These are phyloP conservation scores for Eupeodes latifasciatus DNA, from an alignment of 2,888 invertebrate genomes.

Conservation along the genomic window DNA sequence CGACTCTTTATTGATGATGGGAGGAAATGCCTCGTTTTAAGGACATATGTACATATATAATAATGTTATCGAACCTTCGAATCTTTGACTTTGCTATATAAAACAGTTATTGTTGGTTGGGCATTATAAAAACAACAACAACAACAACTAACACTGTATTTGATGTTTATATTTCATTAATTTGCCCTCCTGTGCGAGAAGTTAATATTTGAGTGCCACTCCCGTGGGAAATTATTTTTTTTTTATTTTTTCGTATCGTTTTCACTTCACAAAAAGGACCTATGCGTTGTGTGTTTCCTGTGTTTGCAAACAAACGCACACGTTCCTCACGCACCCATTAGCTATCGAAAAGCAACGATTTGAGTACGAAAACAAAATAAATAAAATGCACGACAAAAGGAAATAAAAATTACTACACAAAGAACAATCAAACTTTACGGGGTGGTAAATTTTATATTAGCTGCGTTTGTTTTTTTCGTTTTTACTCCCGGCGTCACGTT, in stretches of 20 bases:
- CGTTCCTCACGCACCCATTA: slow-evolving; percentile 33
- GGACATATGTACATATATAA: slow-evolving; percentile 50
- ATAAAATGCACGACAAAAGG: slow-evolving; percentile 40
- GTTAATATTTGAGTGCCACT: slow-evolving; percentile 67
- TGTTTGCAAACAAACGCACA: slow-evolving; percentile 50
- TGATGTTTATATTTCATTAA: slow-evolving; percentile 71
- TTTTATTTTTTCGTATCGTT: slow-evolving; percentile 18
- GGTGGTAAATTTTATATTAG: slow-evolving; percentile 43
- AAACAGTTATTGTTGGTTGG: slow-evolving; percentile 30
- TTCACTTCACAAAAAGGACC: background rate
- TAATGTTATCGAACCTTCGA: slow-evolving; percentile 38
- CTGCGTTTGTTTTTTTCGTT: slow-evolving; percentile 1
- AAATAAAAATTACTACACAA: slow-evolving; percentile 11
- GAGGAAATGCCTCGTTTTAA: slow-evolving; percentile 60
- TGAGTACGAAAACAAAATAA: slow-evolving; percentile 45
- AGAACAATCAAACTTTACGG: slow-evolving; percentile 62
- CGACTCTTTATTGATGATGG: no score
- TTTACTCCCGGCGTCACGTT: background rate
- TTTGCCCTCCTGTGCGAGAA: slow-evolving; percentile 51
- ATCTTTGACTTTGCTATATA: slow-evolving; percentile 41
- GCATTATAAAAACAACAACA: slow-evolving; percentile 29
- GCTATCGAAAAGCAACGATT: slow-evolving; percentile 7
- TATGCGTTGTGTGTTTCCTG: slow-evolving; percentile 35
- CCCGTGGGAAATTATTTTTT: slow-evolving; percentile 74
- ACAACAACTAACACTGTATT: slow-evolving; percentile 46